Evolutionary conservation across 2,113 vertebrate species (phyloP).

Genomic region (Tichodroma muraria): DNA sequence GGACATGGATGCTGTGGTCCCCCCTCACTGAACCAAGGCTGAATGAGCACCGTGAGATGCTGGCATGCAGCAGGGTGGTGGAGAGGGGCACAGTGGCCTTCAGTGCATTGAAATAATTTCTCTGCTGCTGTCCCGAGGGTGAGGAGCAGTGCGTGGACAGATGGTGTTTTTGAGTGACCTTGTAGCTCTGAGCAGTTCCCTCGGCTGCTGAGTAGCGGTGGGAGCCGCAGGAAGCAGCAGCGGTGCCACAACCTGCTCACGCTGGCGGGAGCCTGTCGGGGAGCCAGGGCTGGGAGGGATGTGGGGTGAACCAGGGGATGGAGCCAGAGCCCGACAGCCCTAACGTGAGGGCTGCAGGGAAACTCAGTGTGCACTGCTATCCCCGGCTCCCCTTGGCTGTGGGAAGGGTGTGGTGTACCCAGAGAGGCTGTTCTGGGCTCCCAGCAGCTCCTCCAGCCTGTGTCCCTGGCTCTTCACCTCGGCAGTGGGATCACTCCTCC

Average conservation of each 20-base stretch:
- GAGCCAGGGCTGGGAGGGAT: neutral
- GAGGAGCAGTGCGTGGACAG: conserved; percentile 15
- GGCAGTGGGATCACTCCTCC: accelerated
- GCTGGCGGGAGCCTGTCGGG: neutral
- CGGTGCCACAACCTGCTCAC: conserved; percentile 5
- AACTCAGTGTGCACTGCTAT: accelerated
- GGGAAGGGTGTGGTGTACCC: accelerated
- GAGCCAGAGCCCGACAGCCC: neutral
- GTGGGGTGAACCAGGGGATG: neutral
- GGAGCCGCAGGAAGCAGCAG: neutral
- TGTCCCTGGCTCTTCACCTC: accelerated
- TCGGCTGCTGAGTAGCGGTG: neutral
- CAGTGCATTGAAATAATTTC: neutral
- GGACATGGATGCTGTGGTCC: neutral
- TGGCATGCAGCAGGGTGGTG: accelerated
- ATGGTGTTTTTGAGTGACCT: conserved; percentile 64
- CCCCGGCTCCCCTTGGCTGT: neutral
- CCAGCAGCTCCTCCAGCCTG: neutral
- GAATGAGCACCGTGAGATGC: accelerated
- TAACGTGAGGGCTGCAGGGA: neutral
- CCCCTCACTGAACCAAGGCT: accelerated
- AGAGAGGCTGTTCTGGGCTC: neutral
- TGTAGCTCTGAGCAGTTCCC: neutral
- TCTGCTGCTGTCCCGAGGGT: neutral
- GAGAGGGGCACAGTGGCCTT: neutral